Evolutionary conservation across 1,140 invertebrate species (phyloP), one percentile per base, ranked within the genome.

Genomic region (Drosophila lini): DNA sequence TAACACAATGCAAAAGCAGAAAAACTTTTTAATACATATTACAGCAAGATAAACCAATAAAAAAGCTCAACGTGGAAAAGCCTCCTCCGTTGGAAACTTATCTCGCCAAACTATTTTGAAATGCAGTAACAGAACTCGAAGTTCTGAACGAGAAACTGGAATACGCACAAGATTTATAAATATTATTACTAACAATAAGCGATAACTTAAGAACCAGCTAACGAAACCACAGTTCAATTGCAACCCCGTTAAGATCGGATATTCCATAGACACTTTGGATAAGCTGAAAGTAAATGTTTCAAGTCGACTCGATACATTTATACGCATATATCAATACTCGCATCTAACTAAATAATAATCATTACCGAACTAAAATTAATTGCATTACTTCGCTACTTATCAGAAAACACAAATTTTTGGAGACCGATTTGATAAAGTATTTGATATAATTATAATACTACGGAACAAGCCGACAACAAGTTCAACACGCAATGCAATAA

Each of bases 141-240:
- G 70, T 67, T 68, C 56, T 77, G 47, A 73, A 86, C 70, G 79
- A 83, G 67, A 52, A 70, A 77, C 67, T 48, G 60, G 76, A 77
- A 73, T 62, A 69, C 80, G 83, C 83, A 86, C 83, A 88, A 88
- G 61, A 80, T 84, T 84, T 68, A 80, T 65, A 74, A 28, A 67
- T 67, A 69, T 67, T 53, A 67, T 48, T 31, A 67, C 25, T 44
- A 67, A 67, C 47, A 53, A 48, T 44, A 65, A 48, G 31, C 13
- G 38, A 31, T 4, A 34, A 19, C n/a, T 19, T 53, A 74, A 63
- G 58, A 52, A 41, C 45, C 32, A 60, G 41, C 36, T 74, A 64
- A 67, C 10, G 56, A 56, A 62, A 60, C 16, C 10, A 45, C 48
- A 60, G 40, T 52, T 59, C 45, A 69, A 71, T 74, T 71, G 36